Evolutionary conservation across 2,113 vertebrate species (phyloP).

Genomic region (Collichthys lucidus): DNA sequence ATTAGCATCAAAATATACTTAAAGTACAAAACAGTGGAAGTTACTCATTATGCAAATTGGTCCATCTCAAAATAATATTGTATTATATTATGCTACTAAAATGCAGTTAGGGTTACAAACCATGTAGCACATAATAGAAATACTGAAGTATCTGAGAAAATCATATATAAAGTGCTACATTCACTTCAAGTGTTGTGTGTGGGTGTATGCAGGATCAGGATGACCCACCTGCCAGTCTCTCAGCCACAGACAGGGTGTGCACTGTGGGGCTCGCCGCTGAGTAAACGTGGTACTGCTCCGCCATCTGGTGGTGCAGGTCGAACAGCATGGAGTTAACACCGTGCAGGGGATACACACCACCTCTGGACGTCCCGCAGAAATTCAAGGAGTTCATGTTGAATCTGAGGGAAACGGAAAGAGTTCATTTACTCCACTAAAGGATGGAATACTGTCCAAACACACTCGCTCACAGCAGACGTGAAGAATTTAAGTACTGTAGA

Average conservation of each 20-base stretch:
- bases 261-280: slow-evolving; percentile 54
- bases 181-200: not conserved
- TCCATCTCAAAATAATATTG: not conserved
- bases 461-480: not conserved
- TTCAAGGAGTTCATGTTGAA: slow-evolving; percentile 77
- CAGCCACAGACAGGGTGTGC: slow-evolving; percentile 81
- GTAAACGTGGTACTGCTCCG: slow-evolving; percentile 75
- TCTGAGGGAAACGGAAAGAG: not conserved
- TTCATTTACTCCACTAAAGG: not conserved
- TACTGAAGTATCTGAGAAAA: not conserved
- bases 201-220: not conserved
- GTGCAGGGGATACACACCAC: slow-evolving; percentile 57
- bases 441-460: not conserved
- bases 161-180: too few relatives aligned
- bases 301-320: slow-evolving; percentile 83
- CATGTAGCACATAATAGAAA: not conserved
- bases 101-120: not conserved
- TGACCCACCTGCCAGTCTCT: slow-evolving; percentile 84
- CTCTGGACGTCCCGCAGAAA: slow-evolving; percentile 72
- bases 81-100: not conserved
- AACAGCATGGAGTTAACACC: slow-evolving; percentile 72
- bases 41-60: not conserved
- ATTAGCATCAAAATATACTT: not conserved
- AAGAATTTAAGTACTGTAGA: not conserved
- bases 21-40: not conserved